Evolutionary conservation across 2,888 invertebrate species (phyloP).

Genomic region (Tetanocera ferruginea): DNA sequence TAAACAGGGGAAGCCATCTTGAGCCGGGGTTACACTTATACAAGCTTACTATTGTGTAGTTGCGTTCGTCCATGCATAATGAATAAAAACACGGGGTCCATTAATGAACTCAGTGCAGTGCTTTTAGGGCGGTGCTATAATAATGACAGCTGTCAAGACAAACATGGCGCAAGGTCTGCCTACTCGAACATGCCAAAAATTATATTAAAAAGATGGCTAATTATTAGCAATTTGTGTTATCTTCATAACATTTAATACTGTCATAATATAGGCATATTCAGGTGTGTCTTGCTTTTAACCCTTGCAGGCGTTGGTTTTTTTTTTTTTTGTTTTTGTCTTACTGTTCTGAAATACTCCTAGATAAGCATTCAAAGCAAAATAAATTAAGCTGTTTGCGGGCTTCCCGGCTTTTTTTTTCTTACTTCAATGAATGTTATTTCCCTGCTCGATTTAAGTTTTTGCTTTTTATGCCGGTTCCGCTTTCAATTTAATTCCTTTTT

Average conservation of each 20-base stretch:
- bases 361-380: background rate
- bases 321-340: background rate
- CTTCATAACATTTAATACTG: too few relatives aligned
- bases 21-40: background rate
- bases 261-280: too few relatives aligned
- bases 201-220: background rate
- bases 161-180: background rate
- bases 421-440: background rate
- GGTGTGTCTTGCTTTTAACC: too few relatives aligned
- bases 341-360: background rate
- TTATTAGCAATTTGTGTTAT: background rate
- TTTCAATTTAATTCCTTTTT: slow-evolving; percentile 10
- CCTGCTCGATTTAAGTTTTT: background rate
- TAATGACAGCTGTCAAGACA: slow-evolving; percentile 11
- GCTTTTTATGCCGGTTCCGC: slow-evolving; percentile 23
- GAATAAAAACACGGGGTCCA: background rate
- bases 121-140: background rate
- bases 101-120: background rate
- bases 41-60: background rate
- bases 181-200: too few relatives aligned
- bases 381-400: slow-evolving; percentile 27
- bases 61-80: background rate
- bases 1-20: background rate
- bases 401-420: background rate
- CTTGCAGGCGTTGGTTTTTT: too few relatives aligned